Evolutionary conservation across 64 coral and sea anemone species (phyloP), one percentile per base, ranked within the genome.

Genomic region (Montipora sp.): DNA sequence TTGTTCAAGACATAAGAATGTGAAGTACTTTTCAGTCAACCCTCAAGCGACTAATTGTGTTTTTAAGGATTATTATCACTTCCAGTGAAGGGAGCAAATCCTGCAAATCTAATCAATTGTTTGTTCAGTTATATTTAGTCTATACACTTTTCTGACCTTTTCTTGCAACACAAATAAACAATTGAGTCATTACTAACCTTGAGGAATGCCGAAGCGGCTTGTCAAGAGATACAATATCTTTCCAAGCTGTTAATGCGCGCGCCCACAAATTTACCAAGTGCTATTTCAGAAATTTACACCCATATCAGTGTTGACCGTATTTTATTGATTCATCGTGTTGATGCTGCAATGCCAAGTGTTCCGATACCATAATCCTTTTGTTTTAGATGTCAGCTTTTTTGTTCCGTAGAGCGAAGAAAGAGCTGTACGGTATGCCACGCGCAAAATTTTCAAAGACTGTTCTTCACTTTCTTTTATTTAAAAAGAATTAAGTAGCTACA

Each of bases 61-160:
- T 63, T 63, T 63, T 3, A 63, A 63, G 8, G 8, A 63, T 63
- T 63, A 16, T 14, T 7, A 16, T 3, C 36, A 14, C 8, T 4
- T 14, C 3, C 60, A 63, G 14, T 16, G 1, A 63, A 63, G 14
- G 60, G 60, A 5, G 0, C 36, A 36, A 36, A 36, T 36, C 36
- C 36, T 57, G 53, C 15, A 63, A 63, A 63, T 63, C 68, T 71
- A 49, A 85, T 70, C 80, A 67, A 46, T 46, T 85, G 36, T 85
- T 85, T 85, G 82, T 85, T 85, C 82, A 85, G 82, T 71, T 71
- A 71, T 48, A 71, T 71, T 85, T 69, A 85, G 82, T 4, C 7
- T 48, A 47, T 11, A 71, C 18, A 85, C 71, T 85, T 85, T 83
- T 20, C n/a, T 10, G 44, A 71, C 18, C 70, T 85, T 85, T 85